These are phyloP conservation scores for Botrylloides violaceus DNA, from an alignment of 23 tunicate species.

Conservation along the genomic window DNA sequence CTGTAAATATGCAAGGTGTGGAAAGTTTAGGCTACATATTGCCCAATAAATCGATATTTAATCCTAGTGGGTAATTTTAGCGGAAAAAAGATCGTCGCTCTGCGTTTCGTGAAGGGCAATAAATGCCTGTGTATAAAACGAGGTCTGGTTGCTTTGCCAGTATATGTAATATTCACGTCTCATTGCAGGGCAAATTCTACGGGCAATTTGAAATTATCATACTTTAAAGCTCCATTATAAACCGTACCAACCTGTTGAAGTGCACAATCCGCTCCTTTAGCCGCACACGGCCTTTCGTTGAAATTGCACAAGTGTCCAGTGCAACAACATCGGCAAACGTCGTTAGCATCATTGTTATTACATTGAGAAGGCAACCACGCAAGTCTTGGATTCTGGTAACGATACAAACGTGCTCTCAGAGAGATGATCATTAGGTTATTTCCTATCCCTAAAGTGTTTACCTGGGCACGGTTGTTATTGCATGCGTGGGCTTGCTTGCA, in stretches of 20 bases:
- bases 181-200: too few species aligned
- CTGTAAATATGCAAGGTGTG: too few species aligned
- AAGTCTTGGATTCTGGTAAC: constrained; percentile 56
- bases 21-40: too few species aligned
- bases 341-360: constrained; percentile 52
- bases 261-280: constrained; percentile 20
- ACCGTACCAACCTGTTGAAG: constrained; percentile 36
- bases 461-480: constrained; percentile 90
- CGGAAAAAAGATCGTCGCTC: too few species aligned
- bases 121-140: too few species aligned
- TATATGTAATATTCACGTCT: too few species aligned
- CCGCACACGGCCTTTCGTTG: constrained; percentile 77
- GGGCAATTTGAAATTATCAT: too few species aligned
- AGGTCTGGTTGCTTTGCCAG: too few species aligned
- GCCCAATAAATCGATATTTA: too few species aligned
- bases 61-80: too few species aligned
- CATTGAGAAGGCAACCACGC: constrained; percentile 86
- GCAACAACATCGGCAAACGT: constrained; percentile 99
- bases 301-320: constrained; percentile 86
- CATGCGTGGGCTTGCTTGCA: constrained; percentile 97
- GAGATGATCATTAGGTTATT: background rate
- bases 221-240: too few species aligned
- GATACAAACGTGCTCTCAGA: background rate
- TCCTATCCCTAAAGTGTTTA: background rate
- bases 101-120: too few species aligned